Base-by-base conservation (phyloP, 2,113 vertebrate species). In the Setophaga petechia region DNA sequence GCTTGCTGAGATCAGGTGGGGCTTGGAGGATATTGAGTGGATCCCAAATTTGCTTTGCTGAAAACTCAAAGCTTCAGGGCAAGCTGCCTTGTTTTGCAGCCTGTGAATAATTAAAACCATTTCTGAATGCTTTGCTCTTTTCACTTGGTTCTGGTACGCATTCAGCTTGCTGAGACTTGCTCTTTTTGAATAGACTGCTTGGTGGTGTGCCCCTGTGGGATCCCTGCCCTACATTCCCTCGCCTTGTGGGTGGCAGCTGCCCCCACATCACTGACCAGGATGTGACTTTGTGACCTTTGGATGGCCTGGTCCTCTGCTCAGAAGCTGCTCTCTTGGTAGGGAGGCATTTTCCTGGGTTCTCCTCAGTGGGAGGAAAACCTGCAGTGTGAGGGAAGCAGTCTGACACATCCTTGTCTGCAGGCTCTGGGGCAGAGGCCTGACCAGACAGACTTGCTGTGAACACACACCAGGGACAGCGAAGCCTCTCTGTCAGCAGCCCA, bases 71-170 rank as follows among this genome's bases (percentile, higher is more conserved):
- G 86, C 89, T 95, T 63, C 65, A 25, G 80, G 83, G 87, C 24
- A 54, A 74, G 55, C 80, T 87, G 93, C 79, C 72, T 84, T 94
- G 76, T 92, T 91, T 92, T 91, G 89, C 80, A 87, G 77, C 65
- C 72, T 91, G 57, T 90, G 80, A 95, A 89, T 95, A 94, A 95
- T 94, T 93, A 71, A 95, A 93, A 95, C 47, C 12, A n/a, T 92
- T 94, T 94, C 84, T 94, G 86, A 93, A 78, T 8, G 65, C 57
- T 84, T 77, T 89, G 76, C 77, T 87, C 35, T 86, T 65, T 69
- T 81, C 35, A 9, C 41, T 86, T 57, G 55, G 43, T 86, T 71
- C 43, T 61, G 76, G 86, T 85, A 82, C 33, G 11, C 15, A 15
- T 63, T 87, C 24, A 58, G 61, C 94, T 94, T 95, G 93, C 94